Evolutionary conservation across 2,888 invertebrate genomes (phyloP).

Genomic region (Callyntrura sp.): DNA sequence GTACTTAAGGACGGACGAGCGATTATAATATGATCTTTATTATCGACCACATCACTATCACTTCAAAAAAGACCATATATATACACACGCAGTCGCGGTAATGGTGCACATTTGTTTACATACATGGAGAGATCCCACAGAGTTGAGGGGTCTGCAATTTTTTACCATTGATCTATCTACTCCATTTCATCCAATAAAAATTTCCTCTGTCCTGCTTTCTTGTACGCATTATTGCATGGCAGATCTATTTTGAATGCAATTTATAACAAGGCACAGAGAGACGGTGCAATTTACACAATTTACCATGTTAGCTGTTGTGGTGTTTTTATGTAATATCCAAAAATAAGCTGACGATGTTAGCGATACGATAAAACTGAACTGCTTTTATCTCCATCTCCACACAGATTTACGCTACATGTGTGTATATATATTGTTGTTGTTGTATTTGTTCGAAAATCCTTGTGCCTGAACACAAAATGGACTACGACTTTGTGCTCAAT

Average conservation of each 20-base stretch:
- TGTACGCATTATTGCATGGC: conserved; percentile 4
- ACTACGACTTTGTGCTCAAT: conserved; percentile 66
- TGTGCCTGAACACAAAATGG: conserved; percentile 64
- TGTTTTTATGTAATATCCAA: conserved; percentile 37
- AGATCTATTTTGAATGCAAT: neutral
- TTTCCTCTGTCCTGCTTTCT: conserved; percentile 55
- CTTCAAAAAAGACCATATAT: neutral
- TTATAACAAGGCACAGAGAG: neutral
- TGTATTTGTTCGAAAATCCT: conserved; percentile 57
- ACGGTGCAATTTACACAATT: neutral
- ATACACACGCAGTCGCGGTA: neutral
- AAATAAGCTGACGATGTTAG: conserved; percentile 26
- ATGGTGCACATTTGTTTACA: neutral
- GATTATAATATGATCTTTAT: neutral
- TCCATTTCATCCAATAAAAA: conserved; percentile 44
- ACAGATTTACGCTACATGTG: neutral
- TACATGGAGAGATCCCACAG: neutral
- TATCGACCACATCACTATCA: neutral
- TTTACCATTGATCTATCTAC: neutral
- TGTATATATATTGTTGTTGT: conserved; percentile 6
- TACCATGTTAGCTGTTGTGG: neutral
- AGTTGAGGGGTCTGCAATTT: neutral
- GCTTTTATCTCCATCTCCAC: neutral
- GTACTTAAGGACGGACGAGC: conserved; percentile 17
- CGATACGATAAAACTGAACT: neutral